Conservation (phyloP, 2,888 invertebrate genomes). For the Scaptomyza parva region DNA sequence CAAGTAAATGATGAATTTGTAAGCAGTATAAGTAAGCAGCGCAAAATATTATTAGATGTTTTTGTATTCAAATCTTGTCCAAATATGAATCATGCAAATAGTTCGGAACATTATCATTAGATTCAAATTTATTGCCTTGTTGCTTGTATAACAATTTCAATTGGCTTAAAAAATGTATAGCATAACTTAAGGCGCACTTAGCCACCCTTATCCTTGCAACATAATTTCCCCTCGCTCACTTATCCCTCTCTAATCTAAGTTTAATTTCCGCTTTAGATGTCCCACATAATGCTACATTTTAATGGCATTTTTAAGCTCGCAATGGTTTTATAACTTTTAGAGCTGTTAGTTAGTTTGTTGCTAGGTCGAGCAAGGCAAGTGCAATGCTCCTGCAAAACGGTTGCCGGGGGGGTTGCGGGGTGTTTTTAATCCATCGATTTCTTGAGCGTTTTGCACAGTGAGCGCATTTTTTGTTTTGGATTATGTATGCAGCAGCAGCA, state of each 20-base stretch:
- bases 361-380: conserved; percentile 7
- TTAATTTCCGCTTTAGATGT: background rate
- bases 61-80: too few species aligned
- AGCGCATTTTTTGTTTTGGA: conserved; percentile 22
- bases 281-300: background rate
- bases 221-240: background rate
- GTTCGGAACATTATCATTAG: too few species aligned
- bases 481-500: conserved; percentile 20
- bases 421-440: conserved; percentile 54
- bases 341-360: background rate
- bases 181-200: conserved; percentile 3
- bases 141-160: too few species aligned
- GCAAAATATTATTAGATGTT: background rate
- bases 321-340: conserved; percentile 1
- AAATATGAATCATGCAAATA: background rate
- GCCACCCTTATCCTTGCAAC: background rate
- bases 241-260: too few species aligned
- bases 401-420: background rate
- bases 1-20: conserved; percentile 38
- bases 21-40: background rate
- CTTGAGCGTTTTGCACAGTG: conserved; percentile 41
- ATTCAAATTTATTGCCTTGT: too few species aligned
- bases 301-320: too few species aligned
- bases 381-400: conserved; percentile 16
- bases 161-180: background rate